Base-by-base conservation (phyloP, 2,797 vertebrate genomes). In the Presbytis comata region DNA sequence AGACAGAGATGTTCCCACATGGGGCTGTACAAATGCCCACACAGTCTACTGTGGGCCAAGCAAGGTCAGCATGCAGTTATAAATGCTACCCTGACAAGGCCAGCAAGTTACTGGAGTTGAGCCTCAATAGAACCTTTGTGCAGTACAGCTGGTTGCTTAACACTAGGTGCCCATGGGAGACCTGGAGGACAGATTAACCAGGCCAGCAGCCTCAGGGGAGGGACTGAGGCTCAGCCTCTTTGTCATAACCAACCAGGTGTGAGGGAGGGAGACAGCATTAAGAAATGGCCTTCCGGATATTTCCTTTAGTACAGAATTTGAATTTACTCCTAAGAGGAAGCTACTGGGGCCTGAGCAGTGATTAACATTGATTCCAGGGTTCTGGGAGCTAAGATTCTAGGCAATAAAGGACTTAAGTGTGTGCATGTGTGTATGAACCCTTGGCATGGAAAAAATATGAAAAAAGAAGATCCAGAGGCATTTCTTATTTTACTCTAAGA, bases 71-170 rank as follows among this genome's bases (percentile, higher is more conserved):
- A 1, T 80, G 48, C 61, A 76, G 46, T 57, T 92, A 57, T 72
- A 70, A 81, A 91, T 75, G 79, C 84, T 46, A 75, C 50, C 76
- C 46, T 21, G 46, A 28, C 44, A 33, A 11, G 22, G 55, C 64
- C 74, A 53, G 50, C 33, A 8, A 50, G 50, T 48, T 26, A 44
- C n/a, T 78, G 64, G 64, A 76, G 70, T 64, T n/a, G 39, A 89
- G 72, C 53, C 78, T 97, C 82, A 75, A 50, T 93, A 3, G 19
- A 53, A 24, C 72, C 93, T 88, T 96, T 95, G 93, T 96, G 70
- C 17, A 7, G 39, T 30, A 14, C 12, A 6, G 61, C 44, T 72
- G n/a, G 44, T 33, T 61, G 72, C 50, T 33, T 55, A 24, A 64
- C 24, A 24, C 21, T 67, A 84, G 44, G 50, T 76, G 33, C 59